phyloP scores from a whole-genome alignment of 2,888 invertebrate species.

The Lagria hirta region DNA sequence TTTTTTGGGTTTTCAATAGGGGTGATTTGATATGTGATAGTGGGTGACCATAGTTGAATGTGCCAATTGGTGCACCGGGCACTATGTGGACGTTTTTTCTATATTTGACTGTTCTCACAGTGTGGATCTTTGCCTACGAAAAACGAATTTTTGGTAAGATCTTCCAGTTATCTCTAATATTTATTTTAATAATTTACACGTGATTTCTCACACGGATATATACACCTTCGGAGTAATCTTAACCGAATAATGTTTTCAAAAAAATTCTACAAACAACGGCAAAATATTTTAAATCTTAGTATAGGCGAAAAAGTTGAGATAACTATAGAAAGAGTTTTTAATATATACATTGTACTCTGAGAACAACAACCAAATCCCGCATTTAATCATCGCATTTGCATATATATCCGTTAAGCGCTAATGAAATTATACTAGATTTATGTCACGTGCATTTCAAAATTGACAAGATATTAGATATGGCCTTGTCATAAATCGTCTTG shows the following conservation, averaged over 20 bases:
- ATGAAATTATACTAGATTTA: slow-evolving; percentile 21
- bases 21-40: slow-evolving; percentile 26
- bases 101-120: slow-evolving; percentile 29
- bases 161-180: slow-evolving; percentile 7
- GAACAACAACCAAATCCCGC: too few relatives aligned
- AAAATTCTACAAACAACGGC: background rate
- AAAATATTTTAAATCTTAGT: too few relatives aligned
- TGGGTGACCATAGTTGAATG: slow-evolving; percentile 32
- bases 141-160: slow-evolving; percentile 45
- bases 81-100: slow-evolving; percentile 37
- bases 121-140: slow-evolving; percentile 36
- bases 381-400: slow-evolving; percentile 18
- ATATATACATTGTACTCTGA: too few relatives aligned
- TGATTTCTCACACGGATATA: too few relatives aligned
- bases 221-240: too few relatives aligned
- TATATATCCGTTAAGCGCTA: slow-evolving; percentile 18
- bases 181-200: slow-evolving; percentile 9
- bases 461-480: slow-evolving; percentile 33
- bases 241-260: too few relatives aligned
- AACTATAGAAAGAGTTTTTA: too few relatives aligned
- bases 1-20: slow-evolving; percentile 14
- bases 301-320: too few relatives aligned
- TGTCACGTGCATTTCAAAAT: slow-evolving; percentile 15
- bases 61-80: slow-evolving; percentile 28
- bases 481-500: slow-evolving; percentile 28